These are phyloP conservation scores for Mesorhabditis spiculigera DNA, from an alignment of 2,888 invertebrate genomes.

Conservation along the genomic window DNA sequence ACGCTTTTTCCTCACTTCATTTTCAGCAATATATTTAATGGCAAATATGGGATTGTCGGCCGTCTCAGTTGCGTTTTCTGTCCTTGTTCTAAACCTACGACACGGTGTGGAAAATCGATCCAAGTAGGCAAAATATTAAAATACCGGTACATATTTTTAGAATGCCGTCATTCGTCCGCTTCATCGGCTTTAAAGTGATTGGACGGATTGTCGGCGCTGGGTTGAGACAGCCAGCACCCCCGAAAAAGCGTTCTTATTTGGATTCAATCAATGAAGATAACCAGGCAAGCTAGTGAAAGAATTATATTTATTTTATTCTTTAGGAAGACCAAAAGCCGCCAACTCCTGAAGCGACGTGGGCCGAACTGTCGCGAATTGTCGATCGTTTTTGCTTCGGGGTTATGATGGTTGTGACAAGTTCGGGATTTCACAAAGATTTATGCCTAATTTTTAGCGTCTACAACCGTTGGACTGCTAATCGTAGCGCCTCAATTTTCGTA, in stretches of 20 bases:
- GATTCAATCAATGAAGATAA: background rate
- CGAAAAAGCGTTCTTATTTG: conserved; percentile 6
- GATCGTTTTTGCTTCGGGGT: conserved; percentile 39
- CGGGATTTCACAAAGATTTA: background rate
- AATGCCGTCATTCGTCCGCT: conserved; percentile 59
- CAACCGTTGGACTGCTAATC: background rate
- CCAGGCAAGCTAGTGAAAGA: background rate
- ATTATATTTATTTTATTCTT: conserved; percentile 8
- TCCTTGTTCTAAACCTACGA: conserved; percentile 62
- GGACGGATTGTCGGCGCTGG: conserved; percentile 57
- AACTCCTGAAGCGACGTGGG: conserved; percentile 27
- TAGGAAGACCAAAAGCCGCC: conserved; percentile 23
- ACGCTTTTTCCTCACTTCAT: background rate
- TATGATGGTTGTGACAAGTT: conserved; percentile 25
- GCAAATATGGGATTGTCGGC: conserved; percentile 63
- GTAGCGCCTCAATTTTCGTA: background rate
- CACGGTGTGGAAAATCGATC: conserved; percentile 55
- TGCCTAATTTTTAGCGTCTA: background rate
- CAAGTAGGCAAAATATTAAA: conserved; percentile 21
- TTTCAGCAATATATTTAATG: conserved; percentile 61
- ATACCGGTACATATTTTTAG: conserved; percentile 16
- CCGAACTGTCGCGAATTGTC: conserved; percentile 34
- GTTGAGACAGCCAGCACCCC: conserved; percentile 7
- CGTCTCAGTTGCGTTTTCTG: conserved; percentile 59
- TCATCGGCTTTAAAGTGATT: conserved; percentile 58